Percentiles rank a stretch among this genome's conserved stretches.
Evolutionary conservation across 1,140 invertebrate species (phyloP).

Genomic region (Phenacoccus solenopsis): DNA sequence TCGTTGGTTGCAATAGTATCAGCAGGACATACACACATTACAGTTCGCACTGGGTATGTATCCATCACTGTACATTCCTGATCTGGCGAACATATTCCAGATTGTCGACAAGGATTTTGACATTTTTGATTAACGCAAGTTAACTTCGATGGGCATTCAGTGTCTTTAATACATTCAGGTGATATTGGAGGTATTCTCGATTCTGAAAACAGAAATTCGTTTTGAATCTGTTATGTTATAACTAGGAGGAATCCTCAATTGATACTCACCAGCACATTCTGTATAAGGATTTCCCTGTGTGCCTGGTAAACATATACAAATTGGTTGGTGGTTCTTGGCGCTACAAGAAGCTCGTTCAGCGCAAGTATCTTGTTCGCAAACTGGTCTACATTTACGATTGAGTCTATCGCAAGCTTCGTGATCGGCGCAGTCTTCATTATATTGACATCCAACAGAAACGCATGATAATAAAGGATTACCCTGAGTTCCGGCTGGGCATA

Average conservation of each 20-base stretch:
- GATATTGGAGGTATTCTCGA: conserved; percentile 26
- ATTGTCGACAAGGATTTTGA: conserved; percentile 55
- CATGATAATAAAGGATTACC: conserved; percentile 69
- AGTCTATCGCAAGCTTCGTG: conserved; percentile 72
- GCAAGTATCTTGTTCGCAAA: conserved; percentile 64
- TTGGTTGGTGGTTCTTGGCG: conserved; percentile 58
- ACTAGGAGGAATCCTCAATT: background rate
- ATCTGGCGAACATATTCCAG: conserved; percentile 53
- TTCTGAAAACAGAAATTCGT: conserved; percentile 20
- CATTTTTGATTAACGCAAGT: conserved; percentile 66
- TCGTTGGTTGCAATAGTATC: conserved; percentile 49
- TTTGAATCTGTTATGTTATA: conserved; percentile 8
- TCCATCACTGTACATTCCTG: conserved; percentile 67
- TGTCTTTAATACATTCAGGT: conserved; percentile 55
- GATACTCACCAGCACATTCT: conserved; percentile 44
- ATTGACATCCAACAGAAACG: conserved; percentile 67
- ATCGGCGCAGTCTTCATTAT: conserved; percentile 78
- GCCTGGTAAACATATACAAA: conserved; percentile 60
- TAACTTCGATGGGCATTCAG: conserved; percentile 55
- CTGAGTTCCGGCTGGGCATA: conserved; percentile 69
- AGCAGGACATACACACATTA: conserved; percentile 66
- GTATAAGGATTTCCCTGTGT: conserved; percentile 65
- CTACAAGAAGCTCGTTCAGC: conserved; percentile 58
- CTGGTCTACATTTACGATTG: conserved; percentile 68
- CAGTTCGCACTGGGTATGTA: conserved; percentile 59